These are phyloP conservation scores for Acrossocheilus fasciatus DNA, from an alignment of 2,797 vertebrate genomes.

Conservation along the genomic window DNA sequence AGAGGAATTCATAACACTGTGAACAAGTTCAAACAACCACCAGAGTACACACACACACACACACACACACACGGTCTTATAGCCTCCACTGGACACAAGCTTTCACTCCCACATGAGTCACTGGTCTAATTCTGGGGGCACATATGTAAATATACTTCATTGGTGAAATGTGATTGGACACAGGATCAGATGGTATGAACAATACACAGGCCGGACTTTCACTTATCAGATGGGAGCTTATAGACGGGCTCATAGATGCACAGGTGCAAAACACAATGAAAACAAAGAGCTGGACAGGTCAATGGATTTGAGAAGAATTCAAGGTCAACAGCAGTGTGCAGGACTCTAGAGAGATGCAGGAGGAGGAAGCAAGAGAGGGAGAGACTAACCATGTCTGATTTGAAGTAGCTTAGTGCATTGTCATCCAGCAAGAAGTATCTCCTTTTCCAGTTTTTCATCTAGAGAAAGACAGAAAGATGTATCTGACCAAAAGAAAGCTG, in stretches of 20 bases:
- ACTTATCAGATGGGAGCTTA: constrained; percentile 50
- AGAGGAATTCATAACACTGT: constrained; percentile 36
- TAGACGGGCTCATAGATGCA: background rate
- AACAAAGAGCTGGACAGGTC: constrained; percentile 18
- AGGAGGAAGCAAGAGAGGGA: background rate
- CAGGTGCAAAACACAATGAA: constrained; percentile 43
- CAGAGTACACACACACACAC: background rate
- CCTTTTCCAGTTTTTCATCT: constrained; percentile 99
- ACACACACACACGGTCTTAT: background rate
- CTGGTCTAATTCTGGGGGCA: background rate
- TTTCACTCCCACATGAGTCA: constrained; percentile 10
- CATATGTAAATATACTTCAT: constrained; percentile 19
- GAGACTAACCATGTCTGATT: constrained; percentile 88
- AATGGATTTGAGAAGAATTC: background rate
- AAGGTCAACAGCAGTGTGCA: background rate
- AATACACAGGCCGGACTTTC: constrained; percentile 43
- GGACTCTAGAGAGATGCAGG: background rate
- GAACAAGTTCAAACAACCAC: constrained; percentile 24
- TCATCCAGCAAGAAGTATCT: constrained; percentile 94
- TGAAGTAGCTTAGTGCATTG: constrained; percentile 92
- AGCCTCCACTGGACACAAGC: background rate
- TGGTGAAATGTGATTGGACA: constrained; percentile 18
- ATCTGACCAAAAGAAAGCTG: background rate
- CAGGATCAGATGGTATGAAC: constrained; percentile 24
- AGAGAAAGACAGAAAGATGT: constrained; percentile 50